phyloP scores from a whole-genome alignment of 2,797 vertebrate species.

The Diceros bicornis region DNA sequence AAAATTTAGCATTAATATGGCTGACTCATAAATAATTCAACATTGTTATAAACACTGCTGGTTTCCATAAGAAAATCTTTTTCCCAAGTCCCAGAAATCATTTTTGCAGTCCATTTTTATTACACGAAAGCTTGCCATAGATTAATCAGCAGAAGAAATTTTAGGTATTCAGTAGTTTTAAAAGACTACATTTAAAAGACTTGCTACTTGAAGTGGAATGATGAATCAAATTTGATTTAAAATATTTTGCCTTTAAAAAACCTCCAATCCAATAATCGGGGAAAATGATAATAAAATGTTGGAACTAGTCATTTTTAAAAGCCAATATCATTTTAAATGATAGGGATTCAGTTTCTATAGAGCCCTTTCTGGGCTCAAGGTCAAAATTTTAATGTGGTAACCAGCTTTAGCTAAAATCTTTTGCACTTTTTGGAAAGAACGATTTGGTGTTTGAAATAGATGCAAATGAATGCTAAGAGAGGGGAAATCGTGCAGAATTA shows the following conservation, averaged over 20 bases:
- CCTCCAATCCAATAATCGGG: slow-evolving; percentile 60
- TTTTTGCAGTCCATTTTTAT: slow-evolving; percentile 77
- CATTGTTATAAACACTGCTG: slow-evolving; percentile 78
- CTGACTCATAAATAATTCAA: slow-evolving; percentile 88
- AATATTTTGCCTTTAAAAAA: slow-evolving; percentile 73
- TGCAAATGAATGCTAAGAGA: slow-evolving; percentile 74
- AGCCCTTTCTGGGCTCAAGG: not conserved
- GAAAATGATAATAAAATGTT: slow-evolving; percentile 69
- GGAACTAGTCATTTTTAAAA: slow-evolving; percentile 70
- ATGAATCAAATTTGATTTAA: slow-evolving; percentile 72
- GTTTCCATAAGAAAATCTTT: slow-evolving; percentile 79
- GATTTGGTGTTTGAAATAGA: slow-evolving; percentile 47
- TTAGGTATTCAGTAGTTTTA: slow-evolving; percentile 75
- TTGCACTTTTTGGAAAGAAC: slow-evolving; percentile 46
- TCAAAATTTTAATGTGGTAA: slow-evolving; percentile 73
- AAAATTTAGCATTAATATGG: slow-evolving; percentile 86
- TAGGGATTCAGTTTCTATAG: slow-evolving; percentile 60
- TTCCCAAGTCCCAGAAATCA: slow-evolving; percentile 75
- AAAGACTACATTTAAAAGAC: slow-evolving; percentile 76
- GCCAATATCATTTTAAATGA: slow-evolving; percentile 60
- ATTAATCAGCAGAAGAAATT: slow-evolving; percentile 81
- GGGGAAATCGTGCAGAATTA: slow-evolving; percentile 66
- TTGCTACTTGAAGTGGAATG: slow-evolving; percentile 53
- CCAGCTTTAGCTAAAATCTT: slow-evolving; percentile 54
- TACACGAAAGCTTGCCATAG: slow-evolving; percentile 72